Base-by-base conservation (phyloP, 2,888 invertebrate genomes). In the Dynastes maya region DNA sequence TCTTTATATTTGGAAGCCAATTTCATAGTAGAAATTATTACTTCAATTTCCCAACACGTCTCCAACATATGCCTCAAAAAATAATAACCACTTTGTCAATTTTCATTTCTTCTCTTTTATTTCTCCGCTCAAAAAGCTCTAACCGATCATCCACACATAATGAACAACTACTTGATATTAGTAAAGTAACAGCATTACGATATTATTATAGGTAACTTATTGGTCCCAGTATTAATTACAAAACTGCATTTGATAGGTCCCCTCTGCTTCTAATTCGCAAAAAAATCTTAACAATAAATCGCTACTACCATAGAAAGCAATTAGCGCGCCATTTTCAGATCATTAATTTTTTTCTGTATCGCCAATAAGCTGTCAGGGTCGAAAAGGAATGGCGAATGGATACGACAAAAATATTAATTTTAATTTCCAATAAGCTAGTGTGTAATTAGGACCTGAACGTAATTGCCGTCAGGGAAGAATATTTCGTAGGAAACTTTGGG, bases 311-410 rank as follows among this genome's bases (percentile, higher is more conserved):
- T 16, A 29, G 55, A 53, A 37, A 64, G 77, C 81, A 80, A 82
- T 83, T 80, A 83, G 82, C 22, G 82, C 22, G 80, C 81, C 79
- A 80, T 81, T 83, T 83, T 80, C 81, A 80, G 81, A 79, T 82
- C 83, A 81, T 83, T 83, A 83, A 82, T 82, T 83, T 82, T 37
- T 82, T 81, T 76, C 70, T 78, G 80, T 79, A 75, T 40, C 79
- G 80, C 80, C 78, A 58, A 58, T 58, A 58, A 58, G 55, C 55
- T 3, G 55, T 58, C 22, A 22, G 8, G 22, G 27, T 1, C 22
- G 55, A 58, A 58, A 22, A 22, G 16, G n/a, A 22, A 58, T 58
- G 55, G 45, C 29, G 70, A n/a, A 76, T 78, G 55, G 76, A 77
- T 55, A 55, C 37, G 71, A 71, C 58, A 29, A 76, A 80, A 49